Conservation (phyloP, 1,140 invertebrate species). For the Schlechtendalia chinensis region DNA sequence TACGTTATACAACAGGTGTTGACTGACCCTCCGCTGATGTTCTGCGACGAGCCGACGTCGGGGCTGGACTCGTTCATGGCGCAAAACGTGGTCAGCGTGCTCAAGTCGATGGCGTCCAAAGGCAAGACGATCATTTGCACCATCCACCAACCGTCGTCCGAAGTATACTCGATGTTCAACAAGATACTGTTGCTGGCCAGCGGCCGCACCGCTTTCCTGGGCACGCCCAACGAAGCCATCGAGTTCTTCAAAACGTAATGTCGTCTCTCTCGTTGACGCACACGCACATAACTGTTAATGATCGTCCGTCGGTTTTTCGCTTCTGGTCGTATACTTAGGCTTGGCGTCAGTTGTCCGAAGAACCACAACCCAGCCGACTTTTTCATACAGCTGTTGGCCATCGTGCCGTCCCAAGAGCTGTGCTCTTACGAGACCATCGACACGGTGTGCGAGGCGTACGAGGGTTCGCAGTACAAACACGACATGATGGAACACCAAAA, state of each 20-base stretch:
- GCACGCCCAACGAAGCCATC: slow-evolving; percentile 73
- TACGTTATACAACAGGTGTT: too few relatives aligned
- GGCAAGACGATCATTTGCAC: slow-evolving; percentile 92
- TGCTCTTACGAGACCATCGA: slow-evolving; percentile 72
- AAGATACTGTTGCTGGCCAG: slow-evolving; percentile 87
- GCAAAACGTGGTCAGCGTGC: slow-evolving; percentile 81
- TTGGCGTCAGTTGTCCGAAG: slow-evolving; percentile 72
- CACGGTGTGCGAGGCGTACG: slow-evolving; percentile 76
- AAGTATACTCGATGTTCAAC: slow-evolving; percentile 90
- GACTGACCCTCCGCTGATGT: slow-evolving; percentile 90
- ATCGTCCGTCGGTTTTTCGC: too few relatives aligned
- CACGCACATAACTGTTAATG: too few relatives aligned
- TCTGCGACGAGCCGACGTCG: slow-evolving; percentile 96
- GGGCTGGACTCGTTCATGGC: slow-evolving; percentile 84
- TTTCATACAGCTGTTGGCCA: slow-evolving; percentile 86
- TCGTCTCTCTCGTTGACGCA: too few relatives aligned
- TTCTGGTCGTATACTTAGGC: slow-evolving; percentile 57
- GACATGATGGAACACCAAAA: slow-evolving; percentile 47
- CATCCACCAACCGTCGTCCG: slow-evolving; percentile 94
- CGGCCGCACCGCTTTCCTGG: slow-evolving; percentile 86
- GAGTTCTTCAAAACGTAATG: slow-evolving; percentile 78
- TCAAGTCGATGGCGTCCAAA: slow-evolving; percentile 73
- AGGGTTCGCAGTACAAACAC: slow-evolving; percentile 59
- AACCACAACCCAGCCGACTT: slow-evolving; percentile 97
- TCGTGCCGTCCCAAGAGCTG: slow-evolving; percentile 77